Evolutionary conservation across 1,140 invertebrate species (phyloP).

Genomic region (Spodoptera litura): DNA sequence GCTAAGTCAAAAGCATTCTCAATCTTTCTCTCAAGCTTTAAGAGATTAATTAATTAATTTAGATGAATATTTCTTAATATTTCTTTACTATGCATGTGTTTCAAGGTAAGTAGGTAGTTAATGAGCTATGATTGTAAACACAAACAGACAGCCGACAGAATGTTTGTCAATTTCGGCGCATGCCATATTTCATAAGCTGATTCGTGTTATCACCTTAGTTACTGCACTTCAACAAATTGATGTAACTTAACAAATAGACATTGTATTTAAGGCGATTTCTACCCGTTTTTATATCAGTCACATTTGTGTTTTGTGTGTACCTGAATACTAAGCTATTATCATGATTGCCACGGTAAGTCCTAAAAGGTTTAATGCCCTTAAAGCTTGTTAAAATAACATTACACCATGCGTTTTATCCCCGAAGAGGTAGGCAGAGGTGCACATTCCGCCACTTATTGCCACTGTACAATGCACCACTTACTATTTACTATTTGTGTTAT

Average conservation of each 20-base stretch:
- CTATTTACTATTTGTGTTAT: no score
- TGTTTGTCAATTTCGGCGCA: constrained; percentile 42
- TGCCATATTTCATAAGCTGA: constrained; percentile 66
- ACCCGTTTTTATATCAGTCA: constrained; percentile 60
- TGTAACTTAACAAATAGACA: constrained; percentile 72
- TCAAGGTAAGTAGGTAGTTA: background rate
- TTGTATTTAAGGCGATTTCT: constrained; percentile 74
- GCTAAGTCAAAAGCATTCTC: no score
- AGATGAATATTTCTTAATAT: no score
- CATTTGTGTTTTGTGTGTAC: constrained; percentile 24
- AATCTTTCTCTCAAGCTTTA: no score
- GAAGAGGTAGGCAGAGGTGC: no score
- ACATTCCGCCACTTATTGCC: no score
- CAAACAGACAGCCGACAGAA: background rate
- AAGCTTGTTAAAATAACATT: no score
- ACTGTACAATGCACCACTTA: no score
- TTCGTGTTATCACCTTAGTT: constrained; percentile 73
- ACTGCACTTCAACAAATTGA: constrained; percentile 61
- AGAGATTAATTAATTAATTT: no score
- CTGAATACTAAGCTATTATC: constrained; percentile 15
- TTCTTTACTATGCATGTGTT: no score
- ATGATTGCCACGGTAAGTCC: constrained; percentile 45
- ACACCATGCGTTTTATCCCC: no score
- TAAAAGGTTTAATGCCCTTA: no score
- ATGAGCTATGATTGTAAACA: constrained; percentile 6